A percentile compares a stretch with the other conserved stretches of the same genome.
phyloP scores from a whole-genome alignment of 2,797 vertebrate genomes.

The Microctenopoma stevenorrisi region DNA sequence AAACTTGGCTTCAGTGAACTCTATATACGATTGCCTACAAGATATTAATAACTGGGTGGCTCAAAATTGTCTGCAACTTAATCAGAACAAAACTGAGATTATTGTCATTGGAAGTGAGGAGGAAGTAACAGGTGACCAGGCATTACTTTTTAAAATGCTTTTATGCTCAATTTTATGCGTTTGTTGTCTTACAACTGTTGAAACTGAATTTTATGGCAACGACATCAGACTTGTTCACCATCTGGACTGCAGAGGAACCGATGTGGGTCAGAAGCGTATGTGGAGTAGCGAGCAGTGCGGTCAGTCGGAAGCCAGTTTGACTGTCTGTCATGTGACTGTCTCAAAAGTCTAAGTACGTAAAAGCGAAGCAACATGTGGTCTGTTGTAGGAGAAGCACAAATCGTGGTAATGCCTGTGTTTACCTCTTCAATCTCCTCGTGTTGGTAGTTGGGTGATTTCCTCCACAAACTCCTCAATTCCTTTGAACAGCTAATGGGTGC shows the following conservation, averaged over 20 bases:
- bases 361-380: no score
- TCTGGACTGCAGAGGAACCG: not conserved
- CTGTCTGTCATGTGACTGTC: no score
- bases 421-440: not conserved
- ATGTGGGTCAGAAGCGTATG: not conserved
- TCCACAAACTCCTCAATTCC: not conserved
- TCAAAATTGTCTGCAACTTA: no score
- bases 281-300: not conserved
- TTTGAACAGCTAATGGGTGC: constrained; percentile 1
- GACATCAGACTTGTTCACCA: not conserved
- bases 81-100: no score
- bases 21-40: no score
- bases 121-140: not conserved
- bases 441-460: not conserved
- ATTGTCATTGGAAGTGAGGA: no score
- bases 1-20: no score
- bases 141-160: not conserved
- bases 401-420: no score
- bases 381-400: no score
- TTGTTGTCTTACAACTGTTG: not conserved
- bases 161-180: not conserved
- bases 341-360: no score
- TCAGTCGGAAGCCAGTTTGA: not conserved
- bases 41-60: no score
- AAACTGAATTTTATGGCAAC: not conserved